Evolutionary conservation across 35 echinoderm and acorn worm genomes (phyloP).

Genomic region (Heliocidaris erythrogramma): DNA sequence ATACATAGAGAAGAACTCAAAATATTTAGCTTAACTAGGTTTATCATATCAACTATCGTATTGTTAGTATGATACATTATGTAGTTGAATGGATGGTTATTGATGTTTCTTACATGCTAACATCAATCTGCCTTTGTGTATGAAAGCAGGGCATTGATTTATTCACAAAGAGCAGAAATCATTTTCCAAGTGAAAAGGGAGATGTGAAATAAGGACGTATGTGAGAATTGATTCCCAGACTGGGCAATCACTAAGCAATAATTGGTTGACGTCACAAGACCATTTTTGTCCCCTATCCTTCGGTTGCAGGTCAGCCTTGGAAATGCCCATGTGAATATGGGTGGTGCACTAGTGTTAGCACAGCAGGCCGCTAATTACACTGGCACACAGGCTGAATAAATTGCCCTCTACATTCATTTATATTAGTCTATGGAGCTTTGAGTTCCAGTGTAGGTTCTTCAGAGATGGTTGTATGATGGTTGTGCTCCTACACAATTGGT

Average conservation of each 20-base stretch:
- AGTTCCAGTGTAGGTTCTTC: neutral
- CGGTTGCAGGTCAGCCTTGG: neutral
- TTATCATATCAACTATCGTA: too few relatives aligned
- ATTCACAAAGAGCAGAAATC: conserved; percentile 3
- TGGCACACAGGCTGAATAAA: neutral
- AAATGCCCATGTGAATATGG: neutral
- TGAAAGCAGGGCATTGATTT: neutral
- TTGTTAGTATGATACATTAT: too few relatives aligned
- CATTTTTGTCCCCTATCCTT: neutral
- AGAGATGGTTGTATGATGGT: too few relatives aligned
- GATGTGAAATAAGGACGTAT: neutral
- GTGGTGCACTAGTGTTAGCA: neutral
- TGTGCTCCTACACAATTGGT: too few relatives aligned
- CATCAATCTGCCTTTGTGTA: neutral
- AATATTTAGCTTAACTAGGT: too few relatives aligned
- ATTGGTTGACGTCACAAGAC: neutral
- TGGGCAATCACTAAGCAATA: neutral
- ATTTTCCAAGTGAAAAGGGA: neutral
- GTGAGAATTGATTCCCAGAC: neutral
- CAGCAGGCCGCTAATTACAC: neutral
- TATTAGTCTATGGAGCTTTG: neutral
- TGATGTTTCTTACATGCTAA: neutral
- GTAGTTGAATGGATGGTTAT: neutral
- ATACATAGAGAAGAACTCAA: too few relatives aligned
- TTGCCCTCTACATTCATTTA: neutral